Base-by-base conservation (phyloP, 2,113 vertebrate species). In the Camarhynchus parvulus region DNA sequence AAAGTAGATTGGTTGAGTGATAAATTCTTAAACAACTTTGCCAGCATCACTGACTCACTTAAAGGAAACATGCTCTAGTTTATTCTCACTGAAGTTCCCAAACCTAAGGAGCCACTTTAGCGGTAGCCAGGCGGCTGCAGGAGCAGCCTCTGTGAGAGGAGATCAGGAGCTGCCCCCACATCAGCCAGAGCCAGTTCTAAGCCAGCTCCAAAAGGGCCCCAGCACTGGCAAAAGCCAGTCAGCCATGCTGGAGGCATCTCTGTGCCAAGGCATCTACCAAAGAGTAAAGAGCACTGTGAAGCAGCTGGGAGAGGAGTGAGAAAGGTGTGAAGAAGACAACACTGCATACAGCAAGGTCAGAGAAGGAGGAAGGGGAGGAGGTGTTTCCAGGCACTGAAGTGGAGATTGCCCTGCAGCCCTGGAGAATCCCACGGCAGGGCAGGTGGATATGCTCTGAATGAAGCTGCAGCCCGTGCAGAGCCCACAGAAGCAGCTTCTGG, bases 161-260 rank as follows among this genome's bases (percentile, higher is more conserved):
- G n/a, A 69, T 20, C 10, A 62, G 61, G 49, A 87, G 33, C 28
- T 47, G 50, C 14, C 13, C 15, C 14, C 70, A 13, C 0, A 1
- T 30, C 55, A 79, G 22, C 44, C 33, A 61, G 58, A 91, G 47
- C 2, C 76, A 58, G n/a, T 4, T 58, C 47, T 33, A 72, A 67
- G 24, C 3, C 47, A 37, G 9, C 49, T 87, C 59, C 78, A 47
- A 25, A 42, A 46, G n/a, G 76, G 55, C 47, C 22, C 24, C 13
- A 30, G 4, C 4, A 1, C 74, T 16, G 18, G 20, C 41, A 31
- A 73, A 59, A 67, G 58, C 24, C 30, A 33, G 17, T 2, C 44
- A 55, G 17, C 0, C 0, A 41, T 5, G 13, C 85, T 44, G 46
- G 18, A 7, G 23, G 55, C 2, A 2, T 12, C 46, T 67, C 72